Conservation (phyloP, 2,888 invertebrate species). For the Rotaria magnacalcarata region DNA sequence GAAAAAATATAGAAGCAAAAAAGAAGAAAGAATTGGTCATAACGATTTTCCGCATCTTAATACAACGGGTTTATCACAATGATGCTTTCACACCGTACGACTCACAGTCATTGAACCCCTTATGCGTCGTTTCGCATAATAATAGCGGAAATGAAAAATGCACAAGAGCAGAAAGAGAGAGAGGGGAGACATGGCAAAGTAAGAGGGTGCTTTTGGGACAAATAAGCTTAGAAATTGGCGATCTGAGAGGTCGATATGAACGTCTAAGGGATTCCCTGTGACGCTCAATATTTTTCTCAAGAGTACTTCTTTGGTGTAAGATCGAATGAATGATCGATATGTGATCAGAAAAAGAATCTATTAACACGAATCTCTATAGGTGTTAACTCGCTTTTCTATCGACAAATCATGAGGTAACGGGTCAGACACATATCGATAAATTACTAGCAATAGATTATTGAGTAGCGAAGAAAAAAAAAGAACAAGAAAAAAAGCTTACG, state of each 20-base stretch:
- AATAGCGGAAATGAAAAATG: slow-evolving; percentile 16
- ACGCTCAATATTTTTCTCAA: neutral
- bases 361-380: neutral
- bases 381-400: neutral
- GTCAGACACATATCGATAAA: neutral
- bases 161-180: neutral
- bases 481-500: neutral
- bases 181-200: neutral
- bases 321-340: neutral
- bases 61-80: slow-evolving; percentile 10
- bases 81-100: neutral
- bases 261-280: neutral
- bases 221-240: neutral
- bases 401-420: neutral
- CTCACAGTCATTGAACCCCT: neutral
- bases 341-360: neutral
- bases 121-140: slow-evolving; percentile 2
- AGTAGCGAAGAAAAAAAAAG: neutral
- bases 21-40: neutral
- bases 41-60: slow-evolving; percentile 11
- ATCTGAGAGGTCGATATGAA: neutral
- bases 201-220: slow-evolving; percentile 5
- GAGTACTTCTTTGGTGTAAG: neutral
- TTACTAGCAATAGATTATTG: neutral
- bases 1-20: slow-evolving; percentile 6